Evolutionary conservation across 2,113 vertebrate species (phyloP), one percentile per base, ranked within the genome.

Genomic region (Pyxicephalus adspersus): DNA sequence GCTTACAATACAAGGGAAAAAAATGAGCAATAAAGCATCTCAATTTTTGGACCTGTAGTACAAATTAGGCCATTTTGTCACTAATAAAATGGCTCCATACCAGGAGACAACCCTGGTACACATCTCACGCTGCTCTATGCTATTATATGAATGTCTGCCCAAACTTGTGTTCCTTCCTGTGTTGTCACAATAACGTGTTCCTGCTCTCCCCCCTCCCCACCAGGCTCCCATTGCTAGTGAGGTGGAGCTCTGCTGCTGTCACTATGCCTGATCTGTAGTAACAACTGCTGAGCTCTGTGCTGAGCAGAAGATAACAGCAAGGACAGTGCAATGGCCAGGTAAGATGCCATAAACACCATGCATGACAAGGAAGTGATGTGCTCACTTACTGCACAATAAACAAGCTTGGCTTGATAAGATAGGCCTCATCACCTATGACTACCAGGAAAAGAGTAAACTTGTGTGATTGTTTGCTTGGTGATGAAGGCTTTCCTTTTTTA

Each of bases 321-420:
- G 3, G 31, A 13, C 51, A n/a, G 4, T 16, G 50, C 26, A 28
- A 81, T 81, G 79, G 68, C 34, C 64, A 18, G 79, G 79, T 81
- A 65, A 38, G 79, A 18, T 19, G 45, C 19, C 20, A 9, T 54
- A 19, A 20, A 26, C 26, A 19, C 2, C n/a, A n/a, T 29, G 31
- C 11, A 9, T 19, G 28, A 34, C 28, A 0, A n/a, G 7, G 25
- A 61, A 25, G 58, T 1, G 11, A 6, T 15, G 7, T 15, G 58
- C 26, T 6, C 16, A 4, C 1, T 28, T 29, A 29, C 63, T 23
- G 26, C 1, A 26, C 2, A 18, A 15, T 45, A 45, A 13, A 45
- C 9, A 45, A 45, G 38, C 8, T 5, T 7, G 34, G 5, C 5
- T 9, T 38, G 34, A 38, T 38, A 38, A 38, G 34, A 38, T 9